Evolutionary conservation across 2,797 vertebrate genomes (phyloP).

Genomic region (Mionectes olivaceus): DNA sequence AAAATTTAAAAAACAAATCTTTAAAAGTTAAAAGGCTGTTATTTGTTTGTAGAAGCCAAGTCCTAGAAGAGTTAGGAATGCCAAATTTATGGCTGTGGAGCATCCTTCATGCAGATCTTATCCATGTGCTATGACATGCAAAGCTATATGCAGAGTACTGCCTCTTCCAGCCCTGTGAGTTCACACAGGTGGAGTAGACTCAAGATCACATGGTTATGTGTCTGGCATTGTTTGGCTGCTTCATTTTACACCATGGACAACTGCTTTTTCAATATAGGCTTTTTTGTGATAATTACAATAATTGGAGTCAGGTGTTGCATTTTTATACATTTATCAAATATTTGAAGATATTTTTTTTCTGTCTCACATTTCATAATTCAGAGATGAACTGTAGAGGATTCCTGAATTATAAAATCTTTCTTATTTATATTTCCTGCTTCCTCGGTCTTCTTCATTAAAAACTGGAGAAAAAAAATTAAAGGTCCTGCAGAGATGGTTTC

Average conservation of each 20-base stretch:
- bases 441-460: background rate
- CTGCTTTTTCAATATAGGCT: background rate
- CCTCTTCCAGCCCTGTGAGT: background rate
- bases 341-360: conserved; percentile 18
- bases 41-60: background rate
- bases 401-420: background rate
- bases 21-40: background rate
- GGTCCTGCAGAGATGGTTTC: background rate
- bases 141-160: background rate
- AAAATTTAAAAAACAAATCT: background rate
- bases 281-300: background rate
- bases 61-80: background rate
- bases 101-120: background rate
- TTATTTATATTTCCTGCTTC: background rate
- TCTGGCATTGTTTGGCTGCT: background rate
- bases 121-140: background rate
- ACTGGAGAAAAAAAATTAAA: background rate
- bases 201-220: background rate
- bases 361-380: background rate
- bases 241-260: background rate
- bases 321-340: conserved; percentile 21
- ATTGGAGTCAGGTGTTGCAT: background rate
- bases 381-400: background rate
- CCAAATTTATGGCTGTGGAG: background rate
- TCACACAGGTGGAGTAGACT: background rate